Conservation (phyloP, 2,113 vertebrate species). For the Nipponia nippon region DNA sequence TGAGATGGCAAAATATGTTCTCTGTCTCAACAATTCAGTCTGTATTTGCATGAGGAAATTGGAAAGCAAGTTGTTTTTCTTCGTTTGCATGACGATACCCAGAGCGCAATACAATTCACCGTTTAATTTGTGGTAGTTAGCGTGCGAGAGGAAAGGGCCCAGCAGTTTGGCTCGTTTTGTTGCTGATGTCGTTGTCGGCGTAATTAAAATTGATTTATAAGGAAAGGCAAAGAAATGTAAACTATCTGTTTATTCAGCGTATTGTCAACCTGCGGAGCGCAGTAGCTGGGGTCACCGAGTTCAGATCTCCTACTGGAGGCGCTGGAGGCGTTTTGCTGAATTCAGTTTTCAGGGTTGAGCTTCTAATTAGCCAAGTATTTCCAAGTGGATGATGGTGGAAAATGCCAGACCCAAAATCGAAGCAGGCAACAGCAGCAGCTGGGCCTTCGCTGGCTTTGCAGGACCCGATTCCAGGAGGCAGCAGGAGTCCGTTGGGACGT, state of each 20-base stretch:
- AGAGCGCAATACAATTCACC: slow-evolving; percentile 54
- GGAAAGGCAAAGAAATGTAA: not conserved
- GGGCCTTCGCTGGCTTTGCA: not conserved
- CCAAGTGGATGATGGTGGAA: not conserved
- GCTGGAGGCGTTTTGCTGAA: not conserved
- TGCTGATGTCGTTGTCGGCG: not conserved
- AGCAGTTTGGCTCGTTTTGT: slow-evolving; percentile 38
- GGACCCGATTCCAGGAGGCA: not conserved
- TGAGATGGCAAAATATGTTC: slow-evolving; percentile 80
- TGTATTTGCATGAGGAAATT: slow-evolving; percentile 80
- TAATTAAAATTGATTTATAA: slow-evolving; percentile 75
- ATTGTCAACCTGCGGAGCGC: not conserved
- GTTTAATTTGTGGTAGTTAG: slow-evolving; percentile 73
- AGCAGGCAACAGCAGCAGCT: not conserved
- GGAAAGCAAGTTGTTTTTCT: slow-evolving; percentile 77
- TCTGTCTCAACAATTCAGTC: slow-evolving; percentile 70
- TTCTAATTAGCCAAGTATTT: not conserved
- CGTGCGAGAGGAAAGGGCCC: slow-evolving; percentile 31
- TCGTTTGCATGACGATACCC: slow-evolving; percentile 79
- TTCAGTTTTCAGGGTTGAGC: not conserved
- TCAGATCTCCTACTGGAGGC: not conserved
- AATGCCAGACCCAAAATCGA: not conserved
- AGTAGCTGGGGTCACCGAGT: not conserved
- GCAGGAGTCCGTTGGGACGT: not conserved
- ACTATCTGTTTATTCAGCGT: slow-evolving; percentile 12